Evolutionary conservation across 2,888 invertebrate species (phyloP).

Genomic region (Amphipyra tragopoginis): DNA sequence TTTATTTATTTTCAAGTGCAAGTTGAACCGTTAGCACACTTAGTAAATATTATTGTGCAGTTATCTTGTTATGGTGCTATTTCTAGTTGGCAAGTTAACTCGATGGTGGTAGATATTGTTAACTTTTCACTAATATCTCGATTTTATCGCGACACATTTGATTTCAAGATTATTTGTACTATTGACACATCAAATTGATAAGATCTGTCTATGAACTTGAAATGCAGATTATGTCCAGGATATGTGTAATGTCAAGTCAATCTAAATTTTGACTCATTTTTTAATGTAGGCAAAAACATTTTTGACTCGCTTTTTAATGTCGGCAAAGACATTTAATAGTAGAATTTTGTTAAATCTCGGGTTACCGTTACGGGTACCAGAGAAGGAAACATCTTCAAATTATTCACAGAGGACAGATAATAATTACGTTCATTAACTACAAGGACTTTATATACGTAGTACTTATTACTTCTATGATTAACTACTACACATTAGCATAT

Average conservation of each 20-base stretch:
- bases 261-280: conserved; percentile 3
- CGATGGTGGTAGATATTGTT: conserved; percentile 11
- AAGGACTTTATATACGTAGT: too few species aligned
- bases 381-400: background rate
- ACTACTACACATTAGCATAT: conserved; percentile 2
- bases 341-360: too few species aligned
- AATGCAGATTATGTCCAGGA: conserved; percentile 41
- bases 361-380: too few species aligned
- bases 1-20: conserved; percentile 53
- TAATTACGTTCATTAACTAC: conserved; percentile 9
- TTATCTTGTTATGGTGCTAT: conserved; percentile 19
- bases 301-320: too few species aligned
- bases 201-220: conserved; percentile 65
- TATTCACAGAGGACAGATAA: background rate
- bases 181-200: conserved; percentile 47
- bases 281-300: background rate
- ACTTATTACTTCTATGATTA: too few species aligned
- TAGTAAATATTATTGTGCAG: conserved; percentile 34
- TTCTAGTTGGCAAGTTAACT: conserved; percentile 6
- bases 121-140: conserved; percentile 19
- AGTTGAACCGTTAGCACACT: conserved; percentile 23
- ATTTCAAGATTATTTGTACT: conserved; percentile 41
- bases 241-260: conserved; percentile 4
- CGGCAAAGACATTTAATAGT: too few species aligned
- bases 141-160: conserved; percentile 42